Evolutionary conservation across 2,888 invertebrate genomes (phyloP), one percentile per base, ranked within the genome.

Genomic region (Drosophila parthenogenetica): DNA sequence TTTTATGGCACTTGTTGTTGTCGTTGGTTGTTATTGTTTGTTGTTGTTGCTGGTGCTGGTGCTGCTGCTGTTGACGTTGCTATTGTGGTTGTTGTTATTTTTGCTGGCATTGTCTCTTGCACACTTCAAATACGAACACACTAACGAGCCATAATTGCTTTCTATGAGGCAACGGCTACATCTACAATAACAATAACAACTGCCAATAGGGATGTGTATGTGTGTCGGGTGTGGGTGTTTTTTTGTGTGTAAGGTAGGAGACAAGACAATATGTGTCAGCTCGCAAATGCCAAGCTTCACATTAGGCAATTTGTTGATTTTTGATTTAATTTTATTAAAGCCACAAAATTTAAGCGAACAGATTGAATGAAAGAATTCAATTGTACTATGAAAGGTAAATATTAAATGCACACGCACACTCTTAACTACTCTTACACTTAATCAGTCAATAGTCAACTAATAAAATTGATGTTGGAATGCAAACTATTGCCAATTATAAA

Each of bases 141-240:
- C 86, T 87, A 89, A 89, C 89, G 88, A 87, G 85, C 89, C 89
- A 85, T 85, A 85, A 85, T 89, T 87, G 88, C 86, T 85, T 88
- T 85, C 86, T 77, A 87, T 89, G 81, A 81, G 73, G 58, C 69
- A 69, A 71, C 63, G 64, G 62, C 69, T 69, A 54, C 67, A 61
- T 45, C 69, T 72, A 78, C 74, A 79, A 55, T 60, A 60, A 49
- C 65, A 71, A 55, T 60, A 60, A 49, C 65, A 71, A 57, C 75
- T 79, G 69, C 67, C 77, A 69, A 65, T 73, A 74, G 46, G 37
- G 22, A 17, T 43, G 8, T 32, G 13, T 25, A 5, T 25, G 14
- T 50, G 2, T 54, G 35, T 48, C 39, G 39, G 32, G n/a, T 48
- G 48, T 40, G 37, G 40, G 14, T 40, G 37, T 37, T 46, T 57